Percentiles rank a stretch among this genome's conserved stretches.
phyloP scores from a whole-genome alignment of 2,888 invertebrate species.

The Nomada ferruginata region DNA sequence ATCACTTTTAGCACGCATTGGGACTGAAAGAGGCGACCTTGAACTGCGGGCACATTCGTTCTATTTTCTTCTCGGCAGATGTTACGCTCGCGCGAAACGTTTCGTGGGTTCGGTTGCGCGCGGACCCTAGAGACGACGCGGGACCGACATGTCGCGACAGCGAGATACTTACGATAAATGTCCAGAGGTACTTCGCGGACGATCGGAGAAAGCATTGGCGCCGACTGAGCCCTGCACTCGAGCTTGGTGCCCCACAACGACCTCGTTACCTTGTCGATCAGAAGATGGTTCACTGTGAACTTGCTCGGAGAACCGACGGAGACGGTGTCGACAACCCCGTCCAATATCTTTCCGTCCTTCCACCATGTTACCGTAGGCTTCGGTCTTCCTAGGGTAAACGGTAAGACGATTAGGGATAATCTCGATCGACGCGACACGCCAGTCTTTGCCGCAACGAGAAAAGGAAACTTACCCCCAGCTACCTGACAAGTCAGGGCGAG shows the following conservation, averaged over 20 bases:
- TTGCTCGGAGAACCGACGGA: constrained; percentile 85
- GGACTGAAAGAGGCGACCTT: constrained; percentile 58
- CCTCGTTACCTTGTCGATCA: constrained; percentile 89
- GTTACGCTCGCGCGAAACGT: constrained; percentile 42
- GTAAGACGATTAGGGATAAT: neutral
- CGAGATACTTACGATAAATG: constrained; percentile 86
- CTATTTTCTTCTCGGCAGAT: constrained; percentile 60
- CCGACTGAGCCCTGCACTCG: constrained; percentile 91
- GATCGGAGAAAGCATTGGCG: constrained; percentile 89
- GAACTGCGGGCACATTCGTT: constrained; percentile 39
- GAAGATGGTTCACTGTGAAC: constrained; percentile 90
- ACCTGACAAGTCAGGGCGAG: constrained; percentile 94
- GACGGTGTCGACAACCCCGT: constrained; percentile 89
- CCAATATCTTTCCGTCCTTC: constrained; percentile 90
- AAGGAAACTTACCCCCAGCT: constrained; percentile 90
- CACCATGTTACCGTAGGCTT: constrained; percentile 94
- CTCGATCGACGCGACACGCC: neutral
- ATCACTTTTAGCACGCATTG: constrained; percentile 53
- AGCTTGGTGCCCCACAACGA: constrained; percentile 90
- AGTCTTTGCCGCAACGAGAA: neutral
- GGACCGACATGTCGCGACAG: neutral
- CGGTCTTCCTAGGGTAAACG: constrained; percentile 88
- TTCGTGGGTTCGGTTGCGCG: constrained; percentile 1
- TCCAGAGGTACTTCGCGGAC: constrained; percentile 91
- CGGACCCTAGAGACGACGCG: no score